Evolutionary conservation across 2,888 invertebrate genomes (phyloP).

Genomic region (Pristionchus japonicus): DNA sequence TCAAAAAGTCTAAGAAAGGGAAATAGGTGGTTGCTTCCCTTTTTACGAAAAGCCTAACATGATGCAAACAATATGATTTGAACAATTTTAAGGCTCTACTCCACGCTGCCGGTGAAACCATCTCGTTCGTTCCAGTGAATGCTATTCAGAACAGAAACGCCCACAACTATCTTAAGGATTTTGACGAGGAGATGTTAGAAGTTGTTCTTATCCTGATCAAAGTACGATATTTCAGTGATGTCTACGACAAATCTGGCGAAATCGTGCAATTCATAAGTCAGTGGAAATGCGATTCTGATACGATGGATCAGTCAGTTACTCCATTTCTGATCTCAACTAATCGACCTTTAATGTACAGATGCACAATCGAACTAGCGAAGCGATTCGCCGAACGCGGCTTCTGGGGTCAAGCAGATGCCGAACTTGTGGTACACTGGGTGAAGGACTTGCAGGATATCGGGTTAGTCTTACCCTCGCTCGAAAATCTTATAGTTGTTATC

Average conservation of each 20-base stretch:
- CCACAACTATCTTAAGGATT: slow-evolving; percentile 58
- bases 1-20: no score
- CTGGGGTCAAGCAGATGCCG: slow-evolving; percentile 50
- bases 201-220: neutral
- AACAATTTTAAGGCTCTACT: slow-evolving; percentile 51
- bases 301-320: slow-evolving; percentile 41
- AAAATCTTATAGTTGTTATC: no score
- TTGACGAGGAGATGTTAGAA: slow-evolving; percentile 49
- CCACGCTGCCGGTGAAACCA: slow-evolving; percentile 54
- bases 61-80: neutral
- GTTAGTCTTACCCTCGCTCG: no score
- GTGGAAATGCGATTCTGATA: slow-evolving; percentile 50
- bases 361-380: slow-evolving; percentile 50
- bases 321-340: neutral
- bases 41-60: no score
- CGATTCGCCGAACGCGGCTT: slow-evolving; percentile 47
- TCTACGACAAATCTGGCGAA: slow-evolving; percentile 55
- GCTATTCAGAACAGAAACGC: slow-evolving; percentile 60
- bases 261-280: slow-evolving; percentile 51
- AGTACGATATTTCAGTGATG: slow-evolving; percentile 47
- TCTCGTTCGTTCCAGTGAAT: slow-evolving; percentile 58
- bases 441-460: slow-evolving; percentile 38
- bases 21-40: no score
- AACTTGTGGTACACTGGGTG: slow-evolving; percentile 45
- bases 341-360: neutral